These are phyloP conservation scores for Hephaestus fuliginosus DNA, from an alignment of 2,797 vertebrate genomes.

Conservation along the genomic window DNA sequence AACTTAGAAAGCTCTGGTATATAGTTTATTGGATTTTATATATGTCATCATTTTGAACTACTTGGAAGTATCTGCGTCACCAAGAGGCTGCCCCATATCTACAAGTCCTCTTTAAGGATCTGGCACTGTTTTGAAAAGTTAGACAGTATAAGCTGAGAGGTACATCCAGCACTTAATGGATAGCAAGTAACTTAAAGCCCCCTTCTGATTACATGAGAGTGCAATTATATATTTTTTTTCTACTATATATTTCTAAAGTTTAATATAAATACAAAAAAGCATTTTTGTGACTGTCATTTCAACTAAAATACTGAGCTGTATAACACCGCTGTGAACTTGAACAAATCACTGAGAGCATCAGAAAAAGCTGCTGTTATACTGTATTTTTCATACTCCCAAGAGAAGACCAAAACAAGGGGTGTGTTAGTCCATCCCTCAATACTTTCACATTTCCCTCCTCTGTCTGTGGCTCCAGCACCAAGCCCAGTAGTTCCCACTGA, in stretches of 20 bases:
- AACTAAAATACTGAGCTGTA: neutral
- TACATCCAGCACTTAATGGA: neutral
- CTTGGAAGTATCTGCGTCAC: neutral
- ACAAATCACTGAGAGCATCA: constrained; percentile 7
- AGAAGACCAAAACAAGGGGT: constrained; percentile 24
- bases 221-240: too few species aligned
- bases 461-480: constrained; percentile 1
- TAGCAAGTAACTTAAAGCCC: neutral
- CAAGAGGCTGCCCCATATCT: neutral
- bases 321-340: neutral
- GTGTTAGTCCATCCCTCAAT: neutral
- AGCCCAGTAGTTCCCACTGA: constrained; percentile 12
- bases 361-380: neutral
- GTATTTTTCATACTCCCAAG: neutral
- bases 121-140: neutral
- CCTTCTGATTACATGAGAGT: neutral
- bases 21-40: neutral
- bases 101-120: neutral
- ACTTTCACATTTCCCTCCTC: neutral
- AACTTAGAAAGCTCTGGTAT: neutral
- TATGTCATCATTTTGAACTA: neutral
- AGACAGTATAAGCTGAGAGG: neutral
- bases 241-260: neutral
- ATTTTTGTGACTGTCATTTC: neutral
- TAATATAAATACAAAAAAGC: neutral